Evolutionary conservation across 2,113 vertebrate genomes (phyloP).

Genomic region (Corapipo altera): DNA sequence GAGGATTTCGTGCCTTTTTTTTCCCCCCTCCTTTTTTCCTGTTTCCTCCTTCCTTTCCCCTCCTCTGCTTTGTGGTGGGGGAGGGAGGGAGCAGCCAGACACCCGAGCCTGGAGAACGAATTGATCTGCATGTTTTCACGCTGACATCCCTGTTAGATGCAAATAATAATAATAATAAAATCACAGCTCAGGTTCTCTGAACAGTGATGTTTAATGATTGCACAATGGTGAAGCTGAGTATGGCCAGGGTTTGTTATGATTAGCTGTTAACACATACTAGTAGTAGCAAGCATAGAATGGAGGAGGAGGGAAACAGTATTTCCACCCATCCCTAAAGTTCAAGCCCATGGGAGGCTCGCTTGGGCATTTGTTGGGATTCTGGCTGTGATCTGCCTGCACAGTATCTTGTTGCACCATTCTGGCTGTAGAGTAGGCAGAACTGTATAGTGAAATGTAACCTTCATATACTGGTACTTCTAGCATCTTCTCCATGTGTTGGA

Average conservation of each 20-base stretch:
- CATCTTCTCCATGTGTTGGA: not conserved
- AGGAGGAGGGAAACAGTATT: not conserved
- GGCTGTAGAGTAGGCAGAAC: constrained; percentile 12
- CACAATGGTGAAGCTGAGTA: not conserved
- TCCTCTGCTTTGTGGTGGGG: not conserved
- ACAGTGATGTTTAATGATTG: not conserved
- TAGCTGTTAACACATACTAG: not conserved
- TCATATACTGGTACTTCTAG: not conserved
- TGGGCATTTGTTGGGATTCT: constrained; percentile 24
- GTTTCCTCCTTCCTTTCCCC: not conserved
- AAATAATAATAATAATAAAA: not conserved
- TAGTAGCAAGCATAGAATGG: not conserved
- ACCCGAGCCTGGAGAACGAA: not conserved
- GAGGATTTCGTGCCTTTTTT: not conserved
- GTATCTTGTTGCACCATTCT: constrained; percentile 17
- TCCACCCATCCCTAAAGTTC: not conserved
- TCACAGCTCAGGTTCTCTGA: not conserved
- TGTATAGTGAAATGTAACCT: not conserved
- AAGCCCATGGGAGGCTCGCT: constrained; percentile 12
- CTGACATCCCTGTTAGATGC: not conserved
- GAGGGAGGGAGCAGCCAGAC: not conserved
- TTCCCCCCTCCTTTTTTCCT: not conserved
- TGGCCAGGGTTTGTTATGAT: not conserved
- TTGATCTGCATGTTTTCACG: not conserved
- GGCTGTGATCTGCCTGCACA: not conserved